phyloP scores from a whole-genome alignment of 1,140 invertebrate species.

The Drosophila willistoni region DNA sequence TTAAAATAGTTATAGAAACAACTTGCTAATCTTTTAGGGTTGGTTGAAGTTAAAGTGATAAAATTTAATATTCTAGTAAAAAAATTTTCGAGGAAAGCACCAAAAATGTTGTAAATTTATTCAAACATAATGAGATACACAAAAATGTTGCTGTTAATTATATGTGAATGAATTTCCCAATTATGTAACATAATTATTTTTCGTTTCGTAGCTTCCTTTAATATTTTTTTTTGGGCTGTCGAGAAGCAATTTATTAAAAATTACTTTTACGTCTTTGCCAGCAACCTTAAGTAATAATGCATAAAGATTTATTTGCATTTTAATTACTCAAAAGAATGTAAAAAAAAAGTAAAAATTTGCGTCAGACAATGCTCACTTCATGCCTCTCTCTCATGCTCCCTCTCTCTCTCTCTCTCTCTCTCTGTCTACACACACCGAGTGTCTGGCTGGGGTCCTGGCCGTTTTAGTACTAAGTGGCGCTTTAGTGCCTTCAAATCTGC shows the following conservation, averaged over 20 bases:
- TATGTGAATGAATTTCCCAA: neutral
- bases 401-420: neutral
- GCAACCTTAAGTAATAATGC: conserved; percentile 37
- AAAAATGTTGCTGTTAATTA: neutral
- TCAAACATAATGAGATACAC: too few relatives aligned
- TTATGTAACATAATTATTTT: conserved; percentile 10
- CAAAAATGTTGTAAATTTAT: too few relatives aligned
- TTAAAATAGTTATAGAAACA: too few relatives aligned
- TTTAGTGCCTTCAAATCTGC: conserved; percentile 77
- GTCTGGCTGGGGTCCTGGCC: conserved; percentile 13
- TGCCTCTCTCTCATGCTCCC: neutral
- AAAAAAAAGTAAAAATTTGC: neutral
- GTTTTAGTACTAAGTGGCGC: conserved; percentile 75
- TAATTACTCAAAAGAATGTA: conserved; percentile 57
- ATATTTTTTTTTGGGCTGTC: neutral
- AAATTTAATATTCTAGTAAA: too few relatives aligned
- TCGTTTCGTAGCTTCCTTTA: neutral
- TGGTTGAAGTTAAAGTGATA: too few relatives aligned
- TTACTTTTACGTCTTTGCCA: conserved; percentile 24
- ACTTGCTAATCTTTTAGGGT: too few relatives aligned
- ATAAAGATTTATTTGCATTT: conserved; percentile 75
- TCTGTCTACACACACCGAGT: neutral
- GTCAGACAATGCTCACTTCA: conserved; percentile 1
- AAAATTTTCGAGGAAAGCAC: too few relatives aligned
- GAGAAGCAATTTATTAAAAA: conserved; percentile 58